phyloP scores from a whole-genome alignment of 2,888 invertebrate genomes.

The Cabera pusaria region DNA sequence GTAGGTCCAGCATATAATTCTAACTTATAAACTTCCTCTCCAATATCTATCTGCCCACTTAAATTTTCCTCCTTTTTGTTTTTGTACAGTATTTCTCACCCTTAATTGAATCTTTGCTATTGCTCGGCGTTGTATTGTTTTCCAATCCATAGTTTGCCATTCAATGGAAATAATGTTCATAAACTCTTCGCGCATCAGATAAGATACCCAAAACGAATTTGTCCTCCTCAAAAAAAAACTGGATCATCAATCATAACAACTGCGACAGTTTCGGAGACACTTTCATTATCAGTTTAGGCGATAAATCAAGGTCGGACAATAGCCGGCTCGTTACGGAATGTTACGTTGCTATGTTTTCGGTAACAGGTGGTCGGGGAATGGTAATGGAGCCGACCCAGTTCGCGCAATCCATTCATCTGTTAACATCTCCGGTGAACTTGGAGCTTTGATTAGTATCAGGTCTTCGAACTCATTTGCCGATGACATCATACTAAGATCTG shows the following conservation, averaged over 20 bases:
- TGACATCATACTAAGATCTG: constrained; percentile 55
- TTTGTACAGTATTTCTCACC: no score
- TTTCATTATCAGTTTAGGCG: constrained; percentile 38
- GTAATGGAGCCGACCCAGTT: constrained; percentile 29
- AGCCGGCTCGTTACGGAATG: constrained; percentile 42
- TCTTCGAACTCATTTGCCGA: constrained; percentile 56
- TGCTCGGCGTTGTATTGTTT: no score
- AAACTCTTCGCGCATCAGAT: no score
- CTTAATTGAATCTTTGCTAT: no score
- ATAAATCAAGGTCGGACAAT: constrained; percentile 57
- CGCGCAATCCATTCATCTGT: constrained; percentile 29
- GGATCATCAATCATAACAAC: constrained; percentile 14
- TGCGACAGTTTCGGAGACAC: constrained; percentile 27
- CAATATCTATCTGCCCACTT: no score
- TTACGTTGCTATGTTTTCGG: constrained; percentile 39
- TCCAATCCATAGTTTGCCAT: no score
- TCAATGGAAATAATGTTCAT: no score
- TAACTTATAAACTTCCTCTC: no score
- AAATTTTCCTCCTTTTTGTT: no score
- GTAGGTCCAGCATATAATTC: no score
- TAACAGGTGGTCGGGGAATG: constrained; percentile 30
- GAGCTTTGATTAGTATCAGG: constrained; percentile 30
- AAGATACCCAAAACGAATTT: constrained; percentile 3
- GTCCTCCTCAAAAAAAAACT: constrained; percentile 3
- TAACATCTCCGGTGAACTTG: constrained; percentile 20